Conservation (phyloP, 2,113 vertebrate genomes). For the Arizona elegans region DNA sequence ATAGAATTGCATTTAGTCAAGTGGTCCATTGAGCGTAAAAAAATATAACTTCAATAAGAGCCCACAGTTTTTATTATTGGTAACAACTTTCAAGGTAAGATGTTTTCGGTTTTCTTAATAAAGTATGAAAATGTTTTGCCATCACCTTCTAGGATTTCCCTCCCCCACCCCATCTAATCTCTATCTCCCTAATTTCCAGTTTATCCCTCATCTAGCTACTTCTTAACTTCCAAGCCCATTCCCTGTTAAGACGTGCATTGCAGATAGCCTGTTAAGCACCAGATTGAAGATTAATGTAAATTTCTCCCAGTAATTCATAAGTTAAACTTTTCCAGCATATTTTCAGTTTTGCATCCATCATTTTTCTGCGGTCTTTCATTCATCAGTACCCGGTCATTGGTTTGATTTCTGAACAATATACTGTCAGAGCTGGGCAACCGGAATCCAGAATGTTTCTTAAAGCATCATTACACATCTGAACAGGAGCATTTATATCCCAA, state of each 20-base stretch:
- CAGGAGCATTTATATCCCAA: slow-evolving; percentile 19
- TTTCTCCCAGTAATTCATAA: neutral
- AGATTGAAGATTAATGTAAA: neutral
- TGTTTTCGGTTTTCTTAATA: neutral
- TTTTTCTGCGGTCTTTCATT: slow-evolving; percentile 6
- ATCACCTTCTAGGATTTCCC: neutral
- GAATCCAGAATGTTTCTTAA: slow-evolving; percentile 46
- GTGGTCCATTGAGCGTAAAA: neutral
- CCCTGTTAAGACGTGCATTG: neutral
- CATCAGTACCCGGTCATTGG: slow-evolving; percentile 15
- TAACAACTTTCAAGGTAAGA: neutral
- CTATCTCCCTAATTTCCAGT: neutral
- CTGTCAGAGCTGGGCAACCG: slow-evolving; percentile 3
- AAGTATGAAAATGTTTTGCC: neutral
- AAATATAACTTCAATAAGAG: neutral
- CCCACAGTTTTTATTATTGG: neutral
- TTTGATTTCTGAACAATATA: slow-evolving; percentile 32
- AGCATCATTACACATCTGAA: slow-evolving; percentile 35
- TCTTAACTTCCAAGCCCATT: neutral
- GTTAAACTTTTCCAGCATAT: neutral
- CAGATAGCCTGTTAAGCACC: neutral
- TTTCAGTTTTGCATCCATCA: neutral
- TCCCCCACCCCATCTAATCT: neutral
- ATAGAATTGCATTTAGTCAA: neutral
- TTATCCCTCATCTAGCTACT: neutral